Evolutionary conservation across 1,140 invertebrate species (phyloP), one percentile per base, ranked within the genome.

Genomic region (Temnothorax curvispinosus): DNA sequence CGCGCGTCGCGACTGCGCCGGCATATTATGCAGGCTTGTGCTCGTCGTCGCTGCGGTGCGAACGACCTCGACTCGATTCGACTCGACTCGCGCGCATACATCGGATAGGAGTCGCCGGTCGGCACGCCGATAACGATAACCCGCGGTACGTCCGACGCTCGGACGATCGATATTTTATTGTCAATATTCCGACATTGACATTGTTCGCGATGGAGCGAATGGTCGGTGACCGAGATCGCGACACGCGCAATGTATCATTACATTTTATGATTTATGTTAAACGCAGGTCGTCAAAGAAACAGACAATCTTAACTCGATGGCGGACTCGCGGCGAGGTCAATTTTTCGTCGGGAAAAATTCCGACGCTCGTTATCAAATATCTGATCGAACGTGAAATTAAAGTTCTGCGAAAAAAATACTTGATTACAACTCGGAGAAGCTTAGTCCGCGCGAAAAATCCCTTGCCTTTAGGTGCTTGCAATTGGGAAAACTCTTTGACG

Each of bases 11-110:
- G 62, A 47, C 72, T 74, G 44, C 58, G 58, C 32, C 75, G 60
- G 89, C 82, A 81, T 27, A 78, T 85, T 77, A 85, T 67, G 50
- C 47, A 62, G 82, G 74, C 62, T 78, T 54, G 82, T 32, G 82
- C 82, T 80, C 80, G 67, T 80, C 65, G 65, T 78, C 54, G 69
- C 52, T 41, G 38, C 76, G 81, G 82, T 89, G 89, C 89, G 88
- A 90, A 90, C 86, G 89, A 89, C 89, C 89, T 89, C 72, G 81
- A 41, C 81, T 89, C 41, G 75, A 77, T 3, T 77, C 75, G 56
- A 77, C 18, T 74, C 69, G 58, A 77, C 27, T 82, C 47, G 54
- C 27, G 41, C 27, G 52, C n/a, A 41, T 47, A 38, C 71, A 75
- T 60, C 47, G 72, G 21, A n/a, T 75, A 64, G 41, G 8, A 21